These are phyloP conservation scores for Nudaria mundana DNA, from an alignment of 2,888 invertebrate species.

Conservation along the genomic window DNA sequence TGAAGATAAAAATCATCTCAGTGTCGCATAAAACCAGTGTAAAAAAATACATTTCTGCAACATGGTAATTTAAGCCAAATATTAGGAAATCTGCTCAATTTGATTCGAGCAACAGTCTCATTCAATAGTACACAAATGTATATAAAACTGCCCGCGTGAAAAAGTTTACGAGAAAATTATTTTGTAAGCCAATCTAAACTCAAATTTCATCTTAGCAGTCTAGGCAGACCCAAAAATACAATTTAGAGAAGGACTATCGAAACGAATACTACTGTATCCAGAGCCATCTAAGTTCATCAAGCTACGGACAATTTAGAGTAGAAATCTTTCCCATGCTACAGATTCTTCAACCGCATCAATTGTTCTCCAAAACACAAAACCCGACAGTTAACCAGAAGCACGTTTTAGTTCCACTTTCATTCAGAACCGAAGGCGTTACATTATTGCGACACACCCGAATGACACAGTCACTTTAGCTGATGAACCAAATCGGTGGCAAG, in stretches of 20 bases:
- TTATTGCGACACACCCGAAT: slow-evolving; percentile 37
- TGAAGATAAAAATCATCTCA: slow-evolving; percentile 11
- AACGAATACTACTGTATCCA: no score
- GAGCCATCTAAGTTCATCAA: no score
- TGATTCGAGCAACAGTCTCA: slow-evolving; percentile 3
- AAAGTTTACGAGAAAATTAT: no score
- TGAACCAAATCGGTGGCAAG: slow-evolving; percentile 41
- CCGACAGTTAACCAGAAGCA: slow-evolving; percentile 2
- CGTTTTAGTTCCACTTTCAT: slow-evolving; percentile 31
- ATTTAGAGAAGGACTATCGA: no score
- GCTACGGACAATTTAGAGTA: no score
- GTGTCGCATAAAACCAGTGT: slow-evolving; percentile 11
- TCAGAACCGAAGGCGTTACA: slow-evolving; percentile 9
- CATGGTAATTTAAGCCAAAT: slow-evolving; percentile 28
- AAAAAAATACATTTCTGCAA: slow-evolving; percentile 25
- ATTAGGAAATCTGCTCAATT: slow-evolving; percentile 16
- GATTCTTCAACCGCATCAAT: neutral
- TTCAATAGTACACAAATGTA: slow-evolving; percentile 9
- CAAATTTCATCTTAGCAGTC: no score
- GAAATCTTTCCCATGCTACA: no score
- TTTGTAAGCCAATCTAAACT: no score
- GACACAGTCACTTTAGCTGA: slow-evolving; percentile 42
- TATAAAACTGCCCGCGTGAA: no score
- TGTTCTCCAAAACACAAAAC: slow-evolving; percentile 5
- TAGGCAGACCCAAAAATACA: no score